These are phyloP conservation scores for Agrenia bidenticulata DNA, from an alignment of 2,888 invertebrate genomes.

Conservation along the genomic window DNA sequence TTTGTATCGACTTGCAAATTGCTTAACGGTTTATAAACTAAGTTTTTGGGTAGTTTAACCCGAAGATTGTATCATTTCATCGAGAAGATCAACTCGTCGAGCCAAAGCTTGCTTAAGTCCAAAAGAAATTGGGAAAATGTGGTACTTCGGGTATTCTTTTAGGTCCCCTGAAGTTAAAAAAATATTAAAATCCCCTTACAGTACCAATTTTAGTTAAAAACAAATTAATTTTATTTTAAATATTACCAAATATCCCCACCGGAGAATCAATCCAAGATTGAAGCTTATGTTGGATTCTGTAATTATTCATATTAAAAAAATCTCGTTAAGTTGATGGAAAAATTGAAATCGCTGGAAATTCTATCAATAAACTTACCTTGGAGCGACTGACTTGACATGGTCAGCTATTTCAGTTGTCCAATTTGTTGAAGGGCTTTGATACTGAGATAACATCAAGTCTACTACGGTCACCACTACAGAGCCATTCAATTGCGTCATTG, in stretches of 20 bases:
- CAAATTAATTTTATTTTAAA: too few species aligned
- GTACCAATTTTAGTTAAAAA: too few species aligned
- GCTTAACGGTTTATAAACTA: too few species aligned
- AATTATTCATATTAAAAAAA: background rate
- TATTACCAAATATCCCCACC: background rate
- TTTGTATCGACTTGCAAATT: too few species aligned
- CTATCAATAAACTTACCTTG: background rate
- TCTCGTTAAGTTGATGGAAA: background rate
- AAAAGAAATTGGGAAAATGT: background rate
- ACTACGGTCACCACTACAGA: background rate
- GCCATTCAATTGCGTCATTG: background rate
- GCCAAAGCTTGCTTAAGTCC: background rate
- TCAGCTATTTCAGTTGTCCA: background rate
- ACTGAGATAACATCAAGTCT: background rate
- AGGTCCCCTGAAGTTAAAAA: background rate
- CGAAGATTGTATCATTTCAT: background rate
- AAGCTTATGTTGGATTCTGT: background rate
- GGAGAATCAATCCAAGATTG: background rate
- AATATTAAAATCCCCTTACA: too few species aligned
- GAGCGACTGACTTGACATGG: background rate
- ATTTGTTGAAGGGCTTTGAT: background rate
- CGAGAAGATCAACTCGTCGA: background rate
- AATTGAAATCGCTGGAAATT: too few species aligned
- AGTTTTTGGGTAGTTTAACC: too few species aligned
- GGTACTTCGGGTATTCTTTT: background rate